Percentiles rank a stretch among this genome's conserved stretches.
These are phyloP conservation scores for Pantherophis guttatus DNA, from an alignment of 2,113 vertebrate genomes.

Conservation along the genomic window DNA sequence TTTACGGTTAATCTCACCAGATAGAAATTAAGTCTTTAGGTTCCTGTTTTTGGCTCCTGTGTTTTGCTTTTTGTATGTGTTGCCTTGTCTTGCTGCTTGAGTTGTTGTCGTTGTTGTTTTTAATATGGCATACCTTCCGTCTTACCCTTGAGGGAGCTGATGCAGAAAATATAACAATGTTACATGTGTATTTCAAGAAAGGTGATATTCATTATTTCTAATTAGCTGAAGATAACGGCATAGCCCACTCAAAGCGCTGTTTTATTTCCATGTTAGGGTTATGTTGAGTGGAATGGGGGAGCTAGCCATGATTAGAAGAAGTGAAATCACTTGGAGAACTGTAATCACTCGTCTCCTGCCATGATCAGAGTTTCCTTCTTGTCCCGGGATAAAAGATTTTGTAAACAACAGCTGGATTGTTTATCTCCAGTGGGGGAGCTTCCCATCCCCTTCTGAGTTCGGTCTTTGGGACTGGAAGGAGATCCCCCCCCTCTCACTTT, in stretches of 20 bases:
- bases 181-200: not conserved
- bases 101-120: not conserved
- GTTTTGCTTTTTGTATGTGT: not conserved
- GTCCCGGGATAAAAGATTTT: not conserved
- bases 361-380: not conserved
- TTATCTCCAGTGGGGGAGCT: not conserved
- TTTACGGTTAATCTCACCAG: not conserved
- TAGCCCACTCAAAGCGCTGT: too few relatives aligned
- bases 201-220: not conserved
- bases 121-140: not conserved
- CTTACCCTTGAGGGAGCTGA: not conserved
- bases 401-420: not conserved
- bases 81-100: not conserved
- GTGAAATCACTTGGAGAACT: not conserved
- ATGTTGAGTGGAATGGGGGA: not conserved
- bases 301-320: not conserved
- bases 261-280: not conserved
- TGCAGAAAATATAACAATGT: not conserved
- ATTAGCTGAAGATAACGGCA: not conserved
- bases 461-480: not conserved
- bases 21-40: not conserved
- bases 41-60: not conserved
- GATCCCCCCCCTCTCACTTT: too few relatives aligned
- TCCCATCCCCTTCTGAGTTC: not conserved
- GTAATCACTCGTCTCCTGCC: not conserved